Percentiles rank a stretch among this genome's conserved stretches.
phyloP scores from a whole-genome alignment of 2,113 vertebrate genomes.

The Notothenia coriiceps region DNA sequence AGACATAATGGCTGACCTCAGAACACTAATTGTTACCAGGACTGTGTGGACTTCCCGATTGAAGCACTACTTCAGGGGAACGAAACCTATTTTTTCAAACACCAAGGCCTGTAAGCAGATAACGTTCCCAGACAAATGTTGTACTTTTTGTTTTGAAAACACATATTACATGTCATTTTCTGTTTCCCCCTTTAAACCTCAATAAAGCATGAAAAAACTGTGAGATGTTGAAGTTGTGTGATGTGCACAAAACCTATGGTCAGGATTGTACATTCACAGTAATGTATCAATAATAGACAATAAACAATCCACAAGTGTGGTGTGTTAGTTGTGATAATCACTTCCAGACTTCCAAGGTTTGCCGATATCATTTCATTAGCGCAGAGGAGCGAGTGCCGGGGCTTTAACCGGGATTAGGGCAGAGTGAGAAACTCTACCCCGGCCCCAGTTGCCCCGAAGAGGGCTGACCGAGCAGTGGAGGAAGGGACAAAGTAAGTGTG shows the following conservation, averaged over 20 bases:
- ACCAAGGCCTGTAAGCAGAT: neutral
- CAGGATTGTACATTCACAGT: neutral
- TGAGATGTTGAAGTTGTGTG: neutral
- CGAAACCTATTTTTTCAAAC: conserved; percentile 45
- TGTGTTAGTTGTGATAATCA: conserved; percentile 74
- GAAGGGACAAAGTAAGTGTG: conserved; percentile 48
- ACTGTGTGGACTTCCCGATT: conserved; percentile 13
- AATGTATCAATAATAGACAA: conserved; percentile 6
- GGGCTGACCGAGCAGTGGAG: conserved; percentile 57
- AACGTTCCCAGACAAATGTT: conserved; percentile 6
- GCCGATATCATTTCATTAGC: conserved; percentile 80
- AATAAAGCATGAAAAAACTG: neutral
- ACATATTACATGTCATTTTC: conserved; percentile 41
- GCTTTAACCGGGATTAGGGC: conserved; percentile 78
- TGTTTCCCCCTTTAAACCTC: neutral
- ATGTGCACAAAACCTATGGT: neutral
- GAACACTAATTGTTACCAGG: conserved; percentile 63
- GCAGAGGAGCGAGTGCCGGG: conserved; percentile 53
- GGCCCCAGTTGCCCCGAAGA: conserved; percentile 72
- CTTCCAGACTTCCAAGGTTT: conserved; percentile 71
- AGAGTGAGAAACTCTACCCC: conserved; percentile 79
- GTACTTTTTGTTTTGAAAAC: conserved; percentile 43
- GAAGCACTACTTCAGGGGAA: conserved; percentile 18
- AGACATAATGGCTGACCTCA: conserved; percentile 36
- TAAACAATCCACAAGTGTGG: conserved; percentile 30